These are phyloP conservation scores for Halichoerus grypus DNA, from an alignment of 2,113 vertebrate genomes.

Conservation along the genomic window DNA sequence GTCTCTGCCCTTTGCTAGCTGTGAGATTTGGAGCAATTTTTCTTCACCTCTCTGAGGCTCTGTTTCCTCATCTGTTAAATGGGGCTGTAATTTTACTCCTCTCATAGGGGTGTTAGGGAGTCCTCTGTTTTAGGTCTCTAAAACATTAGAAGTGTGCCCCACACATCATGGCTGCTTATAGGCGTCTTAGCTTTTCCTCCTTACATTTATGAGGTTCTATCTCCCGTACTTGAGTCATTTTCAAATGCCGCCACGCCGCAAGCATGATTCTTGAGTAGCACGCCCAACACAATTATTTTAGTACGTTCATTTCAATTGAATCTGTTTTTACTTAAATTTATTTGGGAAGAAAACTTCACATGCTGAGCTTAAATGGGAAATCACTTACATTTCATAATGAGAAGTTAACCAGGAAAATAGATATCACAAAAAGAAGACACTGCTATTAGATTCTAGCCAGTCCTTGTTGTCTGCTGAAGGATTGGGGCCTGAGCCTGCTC, in stretches of 20 bases:
- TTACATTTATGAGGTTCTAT: no score
- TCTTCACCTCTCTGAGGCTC: not conserved
- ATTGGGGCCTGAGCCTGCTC: accelerated
- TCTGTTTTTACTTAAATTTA: not conserved
- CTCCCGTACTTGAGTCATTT: not conserved
- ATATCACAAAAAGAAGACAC: not conserved
- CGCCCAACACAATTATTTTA: not conserved
- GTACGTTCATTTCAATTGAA: not conserved
- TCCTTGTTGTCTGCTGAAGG: not conserved
- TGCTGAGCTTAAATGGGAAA: not conserved
- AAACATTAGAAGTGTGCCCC: not conserved
- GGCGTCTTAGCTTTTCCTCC: not conserved
- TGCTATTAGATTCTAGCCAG: not conserved
- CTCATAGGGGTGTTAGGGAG: not conserved
- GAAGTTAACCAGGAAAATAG: not conserved
- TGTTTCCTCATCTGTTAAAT: not conserved
- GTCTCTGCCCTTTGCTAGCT: not conserved
- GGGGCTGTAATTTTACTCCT: not conserved
- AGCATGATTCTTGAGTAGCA: not conserved
- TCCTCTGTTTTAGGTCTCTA: not conserved
- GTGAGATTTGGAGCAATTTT: not conserved
- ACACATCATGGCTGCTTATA: accelerated
- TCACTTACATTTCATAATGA: not conserved
- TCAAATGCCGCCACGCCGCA: not conserved
- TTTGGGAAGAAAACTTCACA: conserved; percentile 1